Conservation (phyloP, 53 echinoderm and acorn worm species). For the Antedon mediterranea region DNA sequence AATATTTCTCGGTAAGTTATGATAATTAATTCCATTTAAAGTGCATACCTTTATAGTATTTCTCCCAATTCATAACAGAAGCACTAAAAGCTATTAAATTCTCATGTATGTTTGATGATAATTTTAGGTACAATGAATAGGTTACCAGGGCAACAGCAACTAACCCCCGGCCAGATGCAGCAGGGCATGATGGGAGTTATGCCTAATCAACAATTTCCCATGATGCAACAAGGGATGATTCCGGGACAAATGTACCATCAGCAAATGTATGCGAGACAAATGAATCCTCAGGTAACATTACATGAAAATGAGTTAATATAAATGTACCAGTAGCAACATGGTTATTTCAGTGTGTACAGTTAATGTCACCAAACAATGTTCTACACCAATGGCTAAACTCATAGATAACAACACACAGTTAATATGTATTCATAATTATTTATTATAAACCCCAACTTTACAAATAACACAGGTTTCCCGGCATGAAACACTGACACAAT, state of each 20-base stretch:
- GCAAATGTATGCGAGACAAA: background rate
- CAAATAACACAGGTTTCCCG: too few relatives aligned
- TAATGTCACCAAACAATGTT: too few relatives aligned
- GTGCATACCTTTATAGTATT: background rate
- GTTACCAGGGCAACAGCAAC: background rate
- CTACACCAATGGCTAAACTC: too few relatives aligned
- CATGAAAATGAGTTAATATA: too few relatives aligned
- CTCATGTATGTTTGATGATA: background rate
- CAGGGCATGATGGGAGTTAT: conserved; percentile 4
- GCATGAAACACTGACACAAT: too few relatives aligned
- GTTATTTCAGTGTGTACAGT: too few relatives aligned
- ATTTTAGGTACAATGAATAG: background rate
- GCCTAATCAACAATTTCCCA: conserved; percentile 36
- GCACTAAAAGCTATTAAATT: background rate
- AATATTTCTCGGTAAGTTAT: background rate
- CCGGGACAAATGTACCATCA: conserved; percentile 8
- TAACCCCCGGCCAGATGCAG: background rate
- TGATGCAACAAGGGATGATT: conserved; percentile 40
- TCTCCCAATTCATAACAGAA: background rate
- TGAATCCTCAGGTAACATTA: background rate
- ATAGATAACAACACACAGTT: too few relatives aligned
- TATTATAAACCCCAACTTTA: too few relatives aligned
- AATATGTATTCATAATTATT: too few relatives aligned
- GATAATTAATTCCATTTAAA: background rate
- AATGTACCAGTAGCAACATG: too few relatives aligned